phyloP scores from a whole-genome alignment of 2,888 invertebrate genomes.

The Actias luna region DNA sequence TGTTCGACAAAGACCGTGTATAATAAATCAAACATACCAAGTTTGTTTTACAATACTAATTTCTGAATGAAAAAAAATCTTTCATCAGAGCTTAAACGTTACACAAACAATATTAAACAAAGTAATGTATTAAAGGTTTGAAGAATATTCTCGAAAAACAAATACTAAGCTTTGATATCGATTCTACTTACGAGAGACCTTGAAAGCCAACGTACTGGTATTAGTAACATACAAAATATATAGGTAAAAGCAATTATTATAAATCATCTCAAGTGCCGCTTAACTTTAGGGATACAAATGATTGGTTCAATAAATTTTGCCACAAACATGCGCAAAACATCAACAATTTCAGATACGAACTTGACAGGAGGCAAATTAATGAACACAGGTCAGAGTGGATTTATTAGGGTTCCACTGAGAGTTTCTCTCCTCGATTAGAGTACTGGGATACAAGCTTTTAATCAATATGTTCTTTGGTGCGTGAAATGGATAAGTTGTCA shows the following conservation, averaged over 20 bases:
- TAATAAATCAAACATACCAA: not conserved
- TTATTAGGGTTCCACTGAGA: slow-evolving; percentile 61
- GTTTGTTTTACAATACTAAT: not conserved
- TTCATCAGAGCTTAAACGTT: not conserved
- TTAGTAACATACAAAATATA: slow-evolving; percentile 4
- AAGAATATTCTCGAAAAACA: not conserved
- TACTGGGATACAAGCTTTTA: slow-evolving; percentile 26
- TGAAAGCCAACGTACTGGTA: not conserved
- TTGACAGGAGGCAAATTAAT: slow-evolving; percentile 72
- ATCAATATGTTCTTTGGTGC: slow-evolving; percentile 37
- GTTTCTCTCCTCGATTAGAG: slow-evolving; percentile 44
- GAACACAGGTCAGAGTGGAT: slow-evolving; percentile 67
- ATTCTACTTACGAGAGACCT: slow-evolving; percentile 5
- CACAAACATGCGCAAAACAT: slow-evolving; percentile 72
- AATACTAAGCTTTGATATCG: not conserved
- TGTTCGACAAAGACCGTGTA: not conserved
- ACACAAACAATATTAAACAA: not conserved
- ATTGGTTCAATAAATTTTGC: slow-evolving; percentile 67
- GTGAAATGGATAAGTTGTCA: slow-evolving; percentile 29
- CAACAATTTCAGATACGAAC: slow-evolving; percentile 73
- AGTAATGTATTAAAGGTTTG: not conserved
- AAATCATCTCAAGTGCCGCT: slow-evolving; percentile 49
- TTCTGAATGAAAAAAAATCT: not conserved
- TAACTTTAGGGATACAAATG: slow-evolving; percentile 58
- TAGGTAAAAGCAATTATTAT: slow-evolving; percentile 44